Percentiles rank a stretch among this genome's conserved stretches.
phyloP scores from a whole-genome alignment of 2,797 vertebrate species.

The Cirrhinus molitorella region DNA sequence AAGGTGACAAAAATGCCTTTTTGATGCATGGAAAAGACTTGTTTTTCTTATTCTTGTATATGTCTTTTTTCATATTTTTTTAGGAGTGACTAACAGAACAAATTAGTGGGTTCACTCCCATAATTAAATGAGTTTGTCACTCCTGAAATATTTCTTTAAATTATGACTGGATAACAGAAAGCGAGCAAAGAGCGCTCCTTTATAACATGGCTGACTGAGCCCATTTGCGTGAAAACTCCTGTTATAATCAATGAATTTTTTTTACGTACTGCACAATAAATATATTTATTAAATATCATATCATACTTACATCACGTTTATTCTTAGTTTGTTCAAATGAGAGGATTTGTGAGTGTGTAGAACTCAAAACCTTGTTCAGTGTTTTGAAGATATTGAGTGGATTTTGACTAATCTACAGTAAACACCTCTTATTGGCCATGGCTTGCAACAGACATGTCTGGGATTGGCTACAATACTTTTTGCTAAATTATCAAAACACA shows the following conservation, averaged over 20 bases:
- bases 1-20: not conserved
- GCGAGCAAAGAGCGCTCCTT: not conserved
- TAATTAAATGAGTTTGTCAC: not conserved
- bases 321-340: not conserved
- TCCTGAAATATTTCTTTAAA: not conserved
- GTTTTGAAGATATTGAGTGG: not conserved
- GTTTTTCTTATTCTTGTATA: not conserved
- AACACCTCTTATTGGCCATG: not conserved
- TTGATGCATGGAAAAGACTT: not conserved
- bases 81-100: not conserved
- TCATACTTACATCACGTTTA: not conserved
- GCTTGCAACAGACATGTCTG: not conserved
- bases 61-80: not conserved
- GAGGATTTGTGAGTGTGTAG: not conserved
- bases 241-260: too few species aligned
- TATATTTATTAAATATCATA: too few species aligned
- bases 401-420: not conserved
- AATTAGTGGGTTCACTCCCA: not conserved
- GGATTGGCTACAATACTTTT: not conserved
- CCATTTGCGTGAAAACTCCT: not conserved
- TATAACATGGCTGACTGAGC: not conserved
- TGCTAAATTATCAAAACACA: not conserved
- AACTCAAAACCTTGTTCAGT: not conserved
- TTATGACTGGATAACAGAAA: not conserved
- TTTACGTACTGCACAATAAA: not conserved